Base-by-base conservation (phyloP, 2,113 vertebrate species). In the Gnathonemus echidnorhynchus region DNA sequence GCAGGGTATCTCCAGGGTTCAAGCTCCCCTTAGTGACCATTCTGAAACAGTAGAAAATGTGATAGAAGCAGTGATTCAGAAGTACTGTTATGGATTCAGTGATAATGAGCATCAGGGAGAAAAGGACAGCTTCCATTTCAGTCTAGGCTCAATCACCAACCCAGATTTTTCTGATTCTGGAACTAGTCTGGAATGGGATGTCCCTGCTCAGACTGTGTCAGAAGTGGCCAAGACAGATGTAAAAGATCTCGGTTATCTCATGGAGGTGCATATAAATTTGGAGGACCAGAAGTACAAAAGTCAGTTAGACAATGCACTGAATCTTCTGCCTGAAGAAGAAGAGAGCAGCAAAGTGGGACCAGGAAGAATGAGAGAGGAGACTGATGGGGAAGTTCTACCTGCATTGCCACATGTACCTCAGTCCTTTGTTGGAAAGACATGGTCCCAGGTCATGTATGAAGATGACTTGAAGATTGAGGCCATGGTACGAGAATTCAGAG, bases 401-500 rank as follows among this genome's bases (percentile, higher is more conserved):
- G 94, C 93, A 58, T 96, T 97, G 46, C 95, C 96, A 87, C 94
- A 96, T n/a, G 94, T 98, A 91, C 97, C 97, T 93, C 94, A 96
- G 90, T 97, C 97, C 89, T 98, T 98, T 94, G 95, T 95, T 83
- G 97, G 97, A 74, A 98, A 98, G 93, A 97, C 95, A 0, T 96
- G 95, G 97, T 94, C 96, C 85, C 97, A 98, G 88, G 96, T 98
- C 19, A 96, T 97, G 94, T 93, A 93, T 88, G 97, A 98, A 94
- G 97, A 98, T 86, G 96, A 98, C 91, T 91, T 95, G 89, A 97
- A 96, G 93, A 97, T 97, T 87, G 95, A 97, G 56, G 92, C 91
- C 19, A 95, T 98, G 77, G 96, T 97, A 15, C 96, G 92, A 66
- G 97, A 97, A 93, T 98, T 97, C 93, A 96, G 95, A 93, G 94